Conservation (phyloP, 2,113 vertebrate species). For the Silurus asotus region DNA sequence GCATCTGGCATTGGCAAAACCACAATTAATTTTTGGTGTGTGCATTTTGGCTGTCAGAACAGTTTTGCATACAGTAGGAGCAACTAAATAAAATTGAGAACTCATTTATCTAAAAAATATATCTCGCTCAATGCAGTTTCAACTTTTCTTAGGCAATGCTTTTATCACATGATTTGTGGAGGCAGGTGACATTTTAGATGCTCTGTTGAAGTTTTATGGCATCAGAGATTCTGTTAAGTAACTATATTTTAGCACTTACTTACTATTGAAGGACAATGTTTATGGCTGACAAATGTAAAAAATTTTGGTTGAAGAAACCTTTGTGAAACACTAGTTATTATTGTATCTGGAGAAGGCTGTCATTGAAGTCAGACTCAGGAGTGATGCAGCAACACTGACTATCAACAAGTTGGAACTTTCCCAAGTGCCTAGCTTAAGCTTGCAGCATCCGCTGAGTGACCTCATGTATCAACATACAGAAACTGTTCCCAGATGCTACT, state of each 20-base stretch:
- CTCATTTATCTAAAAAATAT: too few species aligned
- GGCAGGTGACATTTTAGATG: too few species aligned
- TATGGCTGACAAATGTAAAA: not conserved
- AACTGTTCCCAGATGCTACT: slow-evolving; percentile 30
- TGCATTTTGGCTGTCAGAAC: too few species aligned
- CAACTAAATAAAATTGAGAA: too few species aligned
- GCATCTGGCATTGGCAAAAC: too few species aligned
- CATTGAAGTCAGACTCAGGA: not conserved
- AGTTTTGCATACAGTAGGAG: too few species aligned
- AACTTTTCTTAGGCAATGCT: too few species aligned
- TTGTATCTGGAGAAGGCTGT: not conserved
- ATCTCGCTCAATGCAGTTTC: too few species aligned
- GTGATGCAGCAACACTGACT: too few species aligned
- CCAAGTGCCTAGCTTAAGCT: not conserved
- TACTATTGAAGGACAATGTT: not conserved
- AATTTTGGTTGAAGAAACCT: not conserved
- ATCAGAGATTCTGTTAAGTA: not conserved
- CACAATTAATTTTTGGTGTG: too few species aligned
- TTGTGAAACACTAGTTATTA: not conserved
- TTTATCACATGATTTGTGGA: too few species aligned
- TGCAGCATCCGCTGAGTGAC: slow-evolving; percentile 25
- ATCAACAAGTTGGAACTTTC: not conserved
- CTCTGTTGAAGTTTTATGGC: not conserved
- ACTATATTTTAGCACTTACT: not conserved
- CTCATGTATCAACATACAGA: slow-evolving; percentile 13